Base-by-base conservation (phyloP, 2,113 vertebrate species). In the Chloroceryle aenea region DNA sequence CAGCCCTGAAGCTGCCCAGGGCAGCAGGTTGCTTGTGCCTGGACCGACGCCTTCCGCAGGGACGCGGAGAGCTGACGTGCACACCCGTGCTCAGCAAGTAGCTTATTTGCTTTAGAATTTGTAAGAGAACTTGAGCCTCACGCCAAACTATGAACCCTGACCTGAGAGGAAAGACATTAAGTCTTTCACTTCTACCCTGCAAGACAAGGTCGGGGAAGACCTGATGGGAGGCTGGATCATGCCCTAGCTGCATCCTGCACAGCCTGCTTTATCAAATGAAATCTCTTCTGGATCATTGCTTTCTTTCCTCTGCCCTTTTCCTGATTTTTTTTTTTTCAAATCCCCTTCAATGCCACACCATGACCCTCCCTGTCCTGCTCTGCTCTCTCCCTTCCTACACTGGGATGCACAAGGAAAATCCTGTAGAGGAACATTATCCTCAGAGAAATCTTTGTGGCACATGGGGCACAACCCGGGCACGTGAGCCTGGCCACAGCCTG, bases 391-490 rank as follows among this genome's bases (percentile, higher is more conserved):
- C 36, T 10, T 30, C 58, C 58, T 47, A 29, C 36, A 10, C 52
- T 56, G 53, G 48, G 5, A 18, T 1, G 0, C 67, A 64, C 26
- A 61, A 43, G 34, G 30, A 34, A 62, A 89, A 12, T 3, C 67
- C 81, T 52, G 69, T 52, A 93, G 59, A 81, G 71, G 17, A 45
- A 6, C 42, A 5, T 8, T 12, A 29, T 10, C 45, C 27, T 22
- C 2, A 15, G 53, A 25, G 9, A 52, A 22, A 69, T 2, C n/a
- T 40, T 16, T 6, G 7, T 5, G 20, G 68, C 61, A 5, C 66
- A 26, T 0, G 2, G 61, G 66, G 48, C 29, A 18, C 34, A 38
- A 71, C 58, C 12, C 0, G 1, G 38, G 29, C 5, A 6, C 0
- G 48, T 4, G 53, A 73, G 48, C 16, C 34, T 8, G 4, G 68